Evolutionary conservation across 2,113 vertebrate genomes (phyloP).

Genomic region (Phrynosoma platyrhinos): DNA sequence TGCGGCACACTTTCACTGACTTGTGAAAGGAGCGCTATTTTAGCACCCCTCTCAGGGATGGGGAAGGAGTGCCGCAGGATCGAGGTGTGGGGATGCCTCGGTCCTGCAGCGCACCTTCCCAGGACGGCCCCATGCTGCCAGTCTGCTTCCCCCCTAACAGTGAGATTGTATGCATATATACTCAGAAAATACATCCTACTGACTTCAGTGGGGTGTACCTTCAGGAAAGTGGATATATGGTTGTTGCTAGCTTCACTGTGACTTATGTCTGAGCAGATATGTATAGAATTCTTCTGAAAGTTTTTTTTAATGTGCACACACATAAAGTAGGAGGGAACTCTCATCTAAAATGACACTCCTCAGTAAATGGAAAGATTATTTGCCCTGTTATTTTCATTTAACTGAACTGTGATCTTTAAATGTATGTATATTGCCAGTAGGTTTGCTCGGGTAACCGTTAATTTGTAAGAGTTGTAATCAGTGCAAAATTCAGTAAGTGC

Average conservation of each 20-base stretch:
- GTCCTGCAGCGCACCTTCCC: too few relatives aligned
- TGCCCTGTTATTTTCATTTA: constrained; percentile 53
- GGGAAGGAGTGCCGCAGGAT: too few relatives aligned
- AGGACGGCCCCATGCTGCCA: too few relatives aligned
- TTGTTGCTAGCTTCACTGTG: not conserved
- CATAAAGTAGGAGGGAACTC: constrained; percentile 29
- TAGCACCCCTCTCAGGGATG: too few relatives aligned
- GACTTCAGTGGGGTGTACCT: not conserved
- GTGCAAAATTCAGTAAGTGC: constrained; percentile 74
- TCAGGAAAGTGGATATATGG: not conserved
- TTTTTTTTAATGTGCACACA: constrained; percentile 36
- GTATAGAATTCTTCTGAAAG: constrained; percentile 4
- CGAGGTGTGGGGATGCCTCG: too few relatives aligned
- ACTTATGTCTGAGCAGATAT: not conserved
- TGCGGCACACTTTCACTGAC: too few relatives aligned
- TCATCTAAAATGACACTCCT: constrained; percentile 35
- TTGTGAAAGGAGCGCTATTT: too few relatives aligned
- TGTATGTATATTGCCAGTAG: constrained; percentile 50
- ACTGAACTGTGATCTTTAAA: constrained; percentile 66
- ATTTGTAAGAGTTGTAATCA: constrained; percentile 76
- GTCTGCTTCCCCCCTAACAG: too few relatives aligned
- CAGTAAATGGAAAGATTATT: constrained; percentile 54
- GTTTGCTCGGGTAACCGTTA: constrained; percentile 64
- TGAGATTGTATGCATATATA: not conserved
- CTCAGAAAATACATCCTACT: not conserved